These are phyloP conservation scores for Oxyruncus cristatus DNA, from an alignment of 2,113 vertebrate species.

Conservation along the genomic window DNA sequence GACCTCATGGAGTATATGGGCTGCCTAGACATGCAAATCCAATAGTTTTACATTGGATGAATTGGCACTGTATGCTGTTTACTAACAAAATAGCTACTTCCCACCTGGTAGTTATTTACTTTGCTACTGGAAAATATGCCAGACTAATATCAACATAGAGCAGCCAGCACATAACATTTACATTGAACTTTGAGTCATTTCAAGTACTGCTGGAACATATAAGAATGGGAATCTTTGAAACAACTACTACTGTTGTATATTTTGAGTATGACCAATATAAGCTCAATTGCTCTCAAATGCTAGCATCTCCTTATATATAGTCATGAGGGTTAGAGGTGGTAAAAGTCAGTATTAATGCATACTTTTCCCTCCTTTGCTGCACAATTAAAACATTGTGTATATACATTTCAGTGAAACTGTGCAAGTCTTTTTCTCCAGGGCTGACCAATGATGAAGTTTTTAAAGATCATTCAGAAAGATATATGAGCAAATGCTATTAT, in stretches of 20 bases:
- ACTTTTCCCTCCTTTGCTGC: background rate
- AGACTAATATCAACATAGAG: background rate
- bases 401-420: background rate
- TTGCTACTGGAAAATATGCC: background rate
- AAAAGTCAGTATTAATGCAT: background rate
- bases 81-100: background rate
- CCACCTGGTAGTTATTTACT: slow-evolving; percentile 2
- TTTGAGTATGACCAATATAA: background rate
- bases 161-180: background rate
- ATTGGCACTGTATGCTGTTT: background rate
- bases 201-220: background rate
- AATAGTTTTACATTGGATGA: background rate
- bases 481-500: background rate
- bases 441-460: background rate
- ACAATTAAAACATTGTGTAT: background rate
- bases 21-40: background rate
- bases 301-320: background rate
- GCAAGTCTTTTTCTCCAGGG: background rate
- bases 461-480: background rate
- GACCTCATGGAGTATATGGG: background rate
- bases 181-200: background rate
- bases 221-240: background rate
- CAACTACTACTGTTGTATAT: background rate
- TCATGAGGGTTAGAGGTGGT: background rate
- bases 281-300: background rate